phyloP scores from a whole-genome alignment of 1,140 invertebrate genomes.

The Gyrodactylus bullatarudis region DNA sequence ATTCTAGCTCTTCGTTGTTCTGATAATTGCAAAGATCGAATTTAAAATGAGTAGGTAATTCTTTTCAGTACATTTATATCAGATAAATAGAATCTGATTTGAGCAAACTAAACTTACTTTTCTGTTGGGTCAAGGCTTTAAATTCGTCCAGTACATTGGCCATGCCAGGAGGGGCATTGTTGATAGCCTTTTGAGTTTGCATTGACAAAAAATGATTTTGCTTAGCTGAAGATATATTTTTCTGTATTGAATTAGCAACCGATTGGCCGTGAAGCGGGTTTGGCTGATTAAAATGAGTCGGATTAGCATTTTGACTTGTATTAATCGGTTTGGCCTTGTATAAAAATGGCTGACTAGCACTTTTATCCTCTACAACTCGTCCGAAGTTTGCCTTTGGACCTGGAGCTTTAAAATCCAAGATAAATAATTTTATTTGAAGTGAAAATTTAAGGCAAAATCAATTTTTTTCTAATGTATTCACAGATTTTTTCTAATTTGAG shows the following conservation, averaged over 20 bases:
- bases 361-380: neutral
- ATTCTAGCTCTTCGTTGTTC: neutral
- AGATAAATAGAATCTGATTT: no score
- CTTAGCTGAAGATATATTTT: neutral
- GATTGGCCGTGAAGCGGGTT: neutral
- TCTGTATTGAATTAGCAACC: neutral
- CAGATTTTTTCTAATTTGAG: no score
- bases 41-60: no score
- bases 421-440: no score
- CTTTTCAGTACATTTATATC: no score
- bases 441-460: no score
- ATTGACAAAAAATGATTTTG: neutral
- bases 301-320: neutral
- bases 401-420: neutral
- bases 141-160: neutral
- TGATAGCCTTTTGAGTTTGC: neutral
- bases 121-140: neutral
- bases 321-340: neutral
- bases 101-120: neutral
- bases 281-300: neutral
- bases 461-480: no score
- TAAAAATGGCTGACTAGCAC: neutral
- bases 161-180: neutral
- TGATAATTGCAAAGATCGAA: no score
- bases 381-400: neutral